Base-by-base conservation (phyloP, 64 coral and sea anemone species). In the Cladopsammia gracilis region DNA sequence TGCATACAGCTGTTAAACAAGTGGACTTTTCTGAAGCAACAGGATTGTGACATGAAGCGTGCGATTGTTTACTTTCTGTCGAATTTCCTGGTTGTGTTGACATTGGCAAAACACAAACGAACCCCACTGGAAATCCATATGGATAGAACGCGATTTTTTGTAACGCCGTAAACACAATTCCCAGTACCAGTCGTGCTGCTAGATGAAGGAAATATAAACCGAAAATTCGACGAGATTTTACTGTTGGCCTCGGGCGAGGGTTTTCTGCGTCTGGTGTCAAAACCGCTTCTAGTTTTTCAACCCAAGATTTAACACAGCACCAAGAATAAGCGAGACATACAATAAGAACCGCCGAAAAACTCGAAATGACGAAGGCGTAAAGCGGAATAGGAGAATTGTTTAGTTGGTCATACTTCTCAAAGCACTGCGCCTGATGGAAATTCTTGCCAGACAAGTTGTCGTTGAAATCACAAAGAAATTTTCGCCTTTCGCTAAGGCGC, bases 301-400 rank as follows among this genome's bases (percentile, higher is more conserved):
- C 75, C 22, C 91, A 58, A 77, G 57, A 70, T 52, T 77, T 77
- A 4, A 87, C 91, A 69, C 58, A 77, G 7, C 72, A 54, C 91
- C 75, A 79, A 15, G 61, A 71, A 76, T 93, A 87, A 86, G 34
- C 46, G 48, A 93, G 9, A 19, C 59, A 77, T 3, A 93, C 43
- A 45, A 87, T 5, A 42, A 75, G n/a, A 16, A 87, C 19, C 11
- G 50, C 18, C 53, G n/a, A 59, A 54, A 86, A 79, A 52, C 24
- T 68, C 43, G 71, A 77, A 26, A 70, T 2, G 19, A 74, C 71
- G 77, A 79, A 93, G 0, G 4, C 60, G 67, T 54, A 93, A 12
- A 79, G 26, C 15, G 58, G 82, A n/a, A 87, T 14, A 22, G 91
- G 73, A 59, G 82, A 77, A 50, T 87, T 93, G 73, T 87, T 87